These are phyloP conservation scores for Scaptomyza polygonia DNA, from an alignment of 2,888 invertebrate species.

Conservation along the genomic window DNA sequence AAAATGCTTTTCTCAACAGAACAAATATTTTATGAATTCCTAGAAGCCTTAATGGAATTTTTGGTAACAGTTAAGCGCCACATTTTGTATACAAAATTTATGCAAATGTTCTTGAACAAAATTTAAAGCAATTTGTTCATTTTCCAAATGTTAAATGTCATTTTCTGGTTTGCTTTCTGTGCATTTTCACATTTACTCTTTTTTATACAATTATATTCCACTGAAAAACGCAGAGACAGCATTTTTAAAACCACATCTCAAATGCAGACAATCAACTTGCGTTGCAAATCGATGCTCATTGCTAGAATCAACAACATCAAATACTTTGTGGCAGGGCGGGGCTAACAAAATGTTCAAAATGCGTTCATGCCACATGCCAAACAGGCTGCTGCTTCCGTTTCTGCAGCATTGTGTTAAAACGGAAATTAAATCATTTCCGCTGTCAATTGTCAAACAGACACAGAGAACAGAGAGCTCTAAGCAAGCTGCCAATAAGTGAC, in stretches of 20 bases:
- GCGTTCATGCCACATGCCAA: conserved; percentile 25
- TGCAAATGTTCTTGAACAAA: background rate
- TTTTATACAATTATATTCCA: conserved; percentile 6
- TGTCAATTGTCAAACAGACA: conserved; percentile 34
- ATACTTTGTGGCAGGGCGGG: conserved; percentile 11
- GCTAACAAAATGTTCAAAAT: conserved; percentile 24
- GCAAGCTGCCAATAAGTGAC: conserved; percentile 46
- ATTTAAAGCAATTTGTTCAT: background rate
- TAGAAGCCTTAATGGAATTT: background rate
- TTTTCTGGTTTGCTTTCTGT: background rate
- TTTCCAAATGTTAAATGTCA: background rate
- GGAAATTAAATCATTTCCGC: conserved; percentile 76
- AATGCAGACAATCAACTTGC: conserved; percentile 28
- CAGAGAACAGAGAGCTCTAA: conserved; percentile 7
- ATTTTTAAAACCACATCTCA: conserved; percentile 22
- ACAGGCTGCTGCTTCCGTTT: background rate
- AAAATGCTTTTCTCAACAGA: conserved; percentile 21
- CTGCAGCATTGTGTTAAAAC: conserved; percentile 36
- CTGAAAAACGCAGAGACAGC: conserved; percentile 3
- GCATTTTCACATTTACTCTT: conserved; percentile 1
- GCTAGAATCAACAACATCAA: conserved; percentile 34
- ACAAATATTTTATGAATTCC: conserved; percentile 17
- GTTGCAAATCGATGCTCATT: conserved; percentile 24
- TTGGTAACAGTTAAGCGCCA: too few species aligned
- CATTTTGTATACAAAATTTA: too few species aligned